phyloP scores from a whole-genome alignment of 2,113 vertebrate species.

The Cinclus mexicanus region DNA sequence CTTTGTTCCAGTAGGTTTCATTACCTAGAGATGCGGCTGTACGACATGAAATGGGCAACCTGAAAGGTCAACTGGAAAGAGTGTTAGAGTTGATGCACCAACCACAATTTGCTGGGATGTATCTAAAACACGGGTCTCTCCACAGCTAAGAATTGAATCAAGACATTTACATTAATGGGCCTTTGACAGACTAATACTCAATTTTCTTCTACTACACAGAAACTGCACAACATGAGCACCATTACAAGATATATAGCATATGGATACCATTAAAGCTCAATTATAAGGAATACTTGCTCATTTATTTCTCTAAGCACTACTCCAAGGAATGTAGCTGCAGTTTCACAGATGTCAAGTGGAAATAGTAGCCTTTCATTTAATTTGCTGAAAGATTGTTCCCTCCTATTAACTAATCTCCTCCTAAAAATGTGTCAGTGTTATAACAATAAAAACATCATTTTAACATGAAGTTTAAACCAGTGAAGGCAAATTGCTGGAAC shows the following conservation, averaged over 20 bases:
- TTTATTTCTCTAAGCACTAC: constrained; percentile 39
- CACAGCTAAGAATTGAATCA: neutral
- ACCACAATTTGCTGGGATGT: neutral
- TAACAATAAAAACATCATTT: constrained; percentile 47
- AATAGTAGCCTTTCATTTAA: constrained; percentile 49
- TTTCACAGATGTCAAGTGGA: constrained; percentile 44
- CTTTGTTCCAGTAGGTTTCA: neutral
- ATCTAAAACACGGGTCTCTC: neutral
- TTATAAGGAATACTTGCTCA: constrained; percentile 43
- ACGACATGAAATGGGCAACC: neutral
- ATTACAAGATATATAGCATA: constrained; percentile 36
- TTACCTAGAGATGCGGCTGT: neutral
- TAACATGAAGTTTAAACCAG: constrained; percentile 35
- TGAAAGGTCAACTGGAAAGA: constrained; percentile 28
- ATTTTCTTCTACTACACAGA: neutral
- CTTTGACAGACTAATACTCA: constrained; percentile 9
- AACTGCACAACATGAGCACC: constrained; percentile 20
- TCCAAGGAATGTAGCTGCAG: neutral
- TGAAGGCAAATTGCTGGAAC: constrained; percentile 50
- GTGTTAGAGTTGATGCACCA: neutral
- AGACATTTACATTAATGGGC: constrained; percentile 27
- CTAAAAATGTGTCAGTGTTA: constrained; percentile 16
- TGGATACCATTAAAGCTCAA: constrained; percentile 25
- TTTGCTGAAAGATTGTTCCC: constrained; percentile 38
- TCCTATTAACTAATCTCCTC: constrained; percentile 56